Evolutionary conservation across 1,140 invertebrate species (phyloP).

Genomic region (Rhagoletis pomonella): DNA sequence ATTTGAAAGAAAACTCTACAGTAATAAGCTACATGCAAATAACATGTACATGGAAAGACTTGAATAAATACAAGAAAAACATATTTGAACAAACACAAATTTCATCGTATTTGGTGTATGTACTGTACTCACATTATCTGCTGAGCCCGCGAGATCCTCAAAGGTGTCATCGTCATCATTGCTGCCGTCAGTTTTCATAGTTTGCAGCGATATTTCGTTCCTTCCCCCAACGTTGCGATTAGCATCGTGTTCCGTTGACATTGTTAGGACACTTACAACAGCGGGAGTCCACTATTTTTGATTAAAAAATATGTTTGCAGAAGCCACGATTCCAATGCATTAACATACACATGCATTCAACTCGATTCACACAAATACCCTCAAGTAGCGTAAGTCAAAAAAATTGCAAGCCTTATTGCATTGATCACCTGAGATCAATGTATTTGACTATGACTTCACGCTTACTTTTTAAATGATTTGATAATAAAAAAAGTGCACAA

Average conservation of each 20-base stretch:
- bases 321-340: conserved; percentile 46
- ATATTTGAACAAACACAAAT: no score
- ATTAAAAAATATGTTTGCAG: conserved; percentile 5
- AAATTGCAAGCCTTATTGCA: neutral
- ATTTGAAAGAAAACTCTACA: conserved; percentile 7
- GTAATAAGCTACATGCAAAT: neutral
- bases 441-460: neutral
- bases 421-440: neutral
- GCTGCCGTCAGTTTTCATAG: conserved; percentile 12
- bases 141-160: conserved; percentile 34
- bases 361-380: conserved; percentile 19
- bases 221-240: neutral
- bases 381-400: neutral
- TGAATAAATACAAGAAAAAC: no score
- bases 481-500: neutral
- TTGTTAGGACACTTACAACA: conserved; percentile 19
- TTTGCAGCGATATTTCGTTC: neutral
- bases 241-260: conserved; percentile 43
- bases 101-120: no score
- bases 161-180: conserved; percentile 37
- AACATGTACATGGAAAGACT: neutral
- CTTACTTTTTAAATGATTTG: neutral
- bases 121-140: conserved; percentile 53
- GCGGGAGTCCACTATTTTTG: conserved; percentile 34
- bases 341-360: conserved; percentile 40